A percentile compares a stretch with the other conserved stretches of the same genome.
Evolutionary conservation across 2,797 vertebrate species (phyloP).

Genomic region (Cynopterus sphinx): DNA sequence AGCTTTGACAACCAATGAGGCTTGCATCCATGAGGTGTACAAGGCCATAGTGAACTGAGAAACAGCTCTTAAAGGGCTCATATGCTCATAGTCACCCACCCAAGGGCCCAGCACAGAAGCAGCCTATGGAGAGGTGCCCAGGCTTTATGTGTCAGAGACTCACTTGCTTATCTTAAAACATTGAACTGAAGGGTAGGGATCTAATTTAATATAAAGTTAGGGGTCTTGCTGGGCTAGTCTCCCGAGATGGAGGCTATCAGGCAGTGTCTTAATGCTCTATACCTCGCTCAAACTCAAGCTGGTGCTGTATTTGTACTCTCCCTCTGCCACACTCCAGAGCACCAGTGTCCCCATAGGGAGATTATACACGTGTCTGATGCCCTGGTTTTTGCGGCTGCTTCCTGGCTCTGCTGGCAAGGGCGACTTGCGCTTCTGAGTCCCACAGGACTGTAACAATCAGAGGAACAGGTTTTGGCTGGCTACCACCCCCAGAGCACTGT

Average conservation of each 20-base stretch:
- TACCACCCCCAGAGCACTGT: not conserved
- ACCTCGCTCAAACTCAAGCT: not conserved
- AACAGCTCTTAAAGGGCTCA: not conserved
- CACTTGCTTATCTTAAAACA: not conserved
- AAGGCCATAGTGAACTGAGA: not conserved
- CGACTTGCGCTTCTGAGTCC: not conserved
- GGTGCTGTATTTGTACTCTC: too few relatives aligned
- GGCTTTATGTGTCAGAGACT: not conserved
- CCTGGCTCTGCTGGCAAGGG: not conserved
- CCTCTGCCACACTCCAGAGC: too few relatives aligned
- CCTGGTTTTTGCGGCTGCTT: not conserved
- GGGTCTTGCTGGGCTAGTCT: too few relatives aligned
- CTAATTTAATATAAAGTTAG: not conserved
- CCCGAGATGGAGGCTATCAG: not conserved
- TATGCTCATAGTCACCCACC: not conserved
- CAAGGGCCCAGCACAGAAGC: not conserved
- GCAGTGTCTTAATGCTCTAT: not conserved
- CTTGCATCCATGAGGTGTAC: not conserved
- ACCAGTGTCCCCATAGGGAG: too few relatives aligned
- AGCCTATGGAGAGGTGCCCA: not conserved
- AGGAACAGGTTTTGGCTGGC: not conserved
- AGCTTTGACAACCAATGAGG: not conserved
- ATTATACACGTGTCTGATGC: not conserved
- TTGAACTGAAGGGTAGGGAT: not conserved
- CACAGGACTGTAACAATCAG: too few relatives aligned